Percentiles rank a stretch among this genome's conserved stretches.
phyloP scores from a whole-genome alignment of 2,888 invertebrate genomes.

The Lingula anatina region DNA sequence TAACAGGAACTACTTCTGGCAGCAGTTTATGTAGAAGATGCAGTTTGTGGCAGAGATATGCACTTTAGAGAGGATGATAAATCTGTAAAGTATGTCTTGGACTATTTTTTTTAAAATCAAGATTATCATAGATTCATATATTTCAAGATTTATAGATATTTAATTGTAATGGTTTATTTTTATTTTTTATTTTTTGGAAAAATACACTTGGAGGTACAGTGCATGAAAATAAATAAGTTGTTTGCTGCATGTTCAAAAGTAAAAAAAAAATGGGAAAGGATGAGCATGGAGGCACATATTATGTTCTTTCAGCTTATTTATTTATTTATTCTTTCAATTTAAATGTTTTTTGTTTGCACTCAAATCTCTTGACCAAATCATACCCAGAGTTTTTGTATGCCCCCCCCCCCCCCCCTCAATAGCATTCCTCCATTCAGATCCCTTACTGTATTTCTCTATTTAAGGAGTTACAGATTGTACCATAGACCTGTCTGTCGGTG shows the following conservation, averaged over 20 bases:
- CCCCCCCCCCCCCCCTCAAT: too few species aligned
- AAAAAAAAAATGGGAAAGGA: too few species aligned
- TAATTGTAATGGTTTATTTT: neutral
- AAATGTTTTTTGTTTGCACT: too few species aligned
- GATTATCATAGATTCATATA: too few species aligned
- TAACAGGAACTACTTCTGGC: conserved; percentile 40
- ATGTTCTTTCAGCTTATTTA: too few species aligned
- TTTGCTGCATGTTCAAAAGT: neutral
- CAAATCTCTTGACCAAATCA: too few species aligned
- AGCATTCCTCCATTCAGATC: too few species aligned
- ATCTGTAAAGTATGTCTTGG: conserved; percentile 29
- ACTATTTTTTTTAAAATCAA: too few species aligned
- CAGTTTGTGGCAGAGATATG: conserved; percentile 34
- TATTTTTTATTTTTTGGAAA: neutral
- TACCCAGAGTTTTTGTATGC: too few species aligned
- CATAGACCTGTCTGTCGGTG: conserved; percentile 41
- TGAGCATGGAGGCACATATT: too few species aligned
- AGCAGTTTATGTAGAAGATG: conserved; percentile 37
- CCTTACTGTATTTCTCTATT: conserved; percentile 9
- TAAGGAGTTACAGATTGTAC: conserved; percentile 47
- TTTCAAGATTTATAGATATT: neutral
- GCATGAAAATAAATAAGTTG: neutral
- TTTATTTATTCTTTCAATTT: too few species aligned
- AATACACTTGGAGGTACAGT: neutral
- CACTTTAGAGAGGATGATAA: conserved; percentile 32